These are phyloP conservation scores for Agriopis aurantiaria DNA, from an alignment of 2,888 invertebrate genomes.

Conservation along the genomic window DNA sequence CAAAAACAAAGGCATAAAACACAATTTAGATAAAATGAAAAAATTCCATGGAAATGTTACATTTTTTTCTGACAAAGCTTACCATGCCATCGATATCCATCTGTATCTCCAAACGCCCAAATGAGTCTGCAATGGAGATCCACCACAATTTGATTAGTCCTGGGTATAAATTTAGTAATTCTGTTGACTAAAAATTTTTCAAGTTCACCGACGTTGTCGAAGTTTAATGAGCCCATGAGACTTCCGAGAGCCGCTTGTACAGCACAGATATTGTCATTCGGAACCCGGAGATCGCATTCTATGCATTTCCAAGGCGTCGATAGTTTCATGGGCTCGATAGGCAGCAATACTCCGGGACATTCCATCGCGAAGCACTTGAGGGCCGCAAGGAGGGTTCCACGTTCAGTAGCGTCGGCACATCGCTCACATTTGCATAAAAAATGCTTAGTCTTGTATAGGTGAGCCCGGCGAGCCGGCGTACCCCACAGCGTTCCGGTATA, in stretches of 20 bases:
- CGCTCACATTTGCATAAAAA: conserved; percentile 89
- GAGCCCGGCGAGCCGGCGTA: conserved; percentile 87
- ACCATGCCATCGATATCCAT: conserved; percentile 87
- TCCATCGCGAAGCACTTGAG: conserved; percentile 83
- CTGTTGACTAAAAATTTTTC: conserved; percentile 85
- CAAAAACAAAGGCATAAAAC: not conserved
- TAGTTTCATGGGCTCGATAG: conserved; percentile 84
- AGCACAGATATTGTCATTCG: conserved; percentile 80
- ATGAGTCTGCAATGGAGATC: conserved; percentile 88
- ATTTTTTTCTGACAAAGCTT: conserved; percentile 46
- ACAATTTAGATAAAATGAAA: too few relatives aligned
- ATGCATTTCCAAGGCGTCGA: conserved; percentile 87
- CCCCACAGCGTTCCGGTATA: conserved; percentile 90
- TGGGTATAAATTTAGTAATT: conserved; percentile 84
- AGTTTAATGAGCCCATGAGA: conserved; percentile 81
- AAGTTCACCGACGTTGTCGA: conserved; percentile 82
- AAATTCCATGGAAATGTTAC: too few relatives aligned
- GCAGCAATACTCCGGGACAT: conserved; percentile 85
- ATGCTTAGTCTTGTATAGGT: conserved; percentile 89
- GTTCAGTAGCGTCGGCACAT: conserved; percentile 89
- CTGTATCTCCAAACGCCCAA: conserved; percentile 86
- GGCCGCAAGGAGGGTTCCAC: conserved; percentile 86
- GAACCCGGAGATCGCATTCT: conserved; percentile 80
- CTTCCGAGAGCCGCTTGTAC: conserved; percentile 84
- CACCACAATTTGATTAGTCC: conserved; percentile 87